Base-by-base conservation (phyloP, 2,113 vertebrate genomes). In the Amazona guildingii region DNA sequence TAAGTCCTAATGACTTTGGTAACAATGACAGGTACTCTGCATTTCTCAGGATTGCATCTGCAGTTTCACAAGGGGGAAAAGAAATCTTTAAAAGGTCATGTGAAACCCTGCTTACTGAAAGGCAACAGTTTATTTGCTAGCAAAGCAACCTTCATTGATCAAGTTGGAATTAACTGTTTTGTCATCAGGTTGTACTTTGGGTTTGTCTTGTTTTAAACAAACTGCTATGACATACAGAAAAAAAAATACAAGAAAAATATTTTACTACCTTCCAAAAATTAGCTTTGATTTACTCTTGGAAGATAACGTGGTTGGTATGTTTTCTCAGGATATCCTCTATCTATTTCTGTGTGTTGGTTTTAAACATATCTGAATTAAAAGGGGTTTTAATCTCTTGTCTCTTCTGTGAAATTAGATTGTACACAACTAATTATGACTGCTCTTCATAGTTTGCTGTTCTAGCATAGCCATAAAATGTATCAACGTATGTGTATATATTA, bases 381-480 rank as follows among this genome's bases (percentile, higher is more conserved):
- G 49, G 41, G 70, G 66, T 77, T 95, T 95, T 97, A 88, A 96
- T 95, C 73, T 96, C 95, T 92, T 92, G 87, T 85, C 88, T 93
- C 87, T 97, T 86, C 91, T 97, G 96, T 97, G 92, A 96, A 97
- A 94, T 98, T 97, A 97, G 80, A 93, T 72, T 95, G 91, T 97
- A 92, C 85, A 92, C 81, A 94, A 95, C 92, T 83, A 79, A 90
- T 90, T 97, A 97, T 95, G 88, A 95, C 83, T 96, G 76, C 77
- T 97, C 35, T 96, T 61, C 94, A 95, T 83, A 93, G 92, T 97
- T 82, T 93, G 87, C 95, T 97, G 43, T 96, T 96, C 93, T 96
- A 96, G 92, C 94, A 97, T 94, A 97, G 89, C 81, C 96, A 97
- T 97, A 97, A 97, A 96, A 94, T 96, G 78, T 96, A 96, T 88